These are phyloP conservation scores for Tachina lurida DNA, from an alignment of 2,888 invertebrate genomes.

Conservation along the genomic window DNA sequence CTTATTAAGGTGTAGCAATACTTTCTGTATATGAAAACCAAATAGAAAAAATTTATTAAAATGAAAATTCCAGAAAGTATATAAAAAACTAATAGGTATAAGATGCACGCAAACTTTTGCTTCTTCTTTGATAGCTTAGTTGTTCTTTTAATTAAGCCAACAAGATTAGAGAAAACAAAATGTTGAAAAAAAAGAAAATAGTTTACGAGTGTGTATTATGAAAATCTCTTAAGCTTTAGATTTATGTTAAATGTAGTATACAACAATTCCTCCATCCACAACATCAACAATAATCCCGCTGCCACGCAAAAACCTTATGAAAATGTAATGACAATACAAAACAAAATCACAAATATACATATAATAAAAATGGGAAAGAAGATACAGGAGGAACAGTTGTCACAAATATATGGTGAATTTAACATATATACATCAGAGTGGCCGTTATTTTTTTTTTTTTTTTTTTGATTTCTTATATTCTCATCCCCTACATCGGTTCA, in stretches of 20 bases:
- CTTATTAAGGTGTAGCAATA: conserved; percentile 54
- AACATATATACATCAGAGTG: no score
- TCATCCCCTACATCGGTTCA: no score
- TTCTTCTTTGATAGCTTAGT: conserved; percentile 17
- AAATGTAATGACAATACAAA: no score
- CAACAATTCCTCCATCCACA: conserved; percentile 15
- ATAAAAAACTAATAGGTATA: conserved; percentile 29
- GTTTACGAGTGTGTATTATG: conserved; percentile 37
- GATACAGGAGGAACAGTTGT: conserved; percentile 23
- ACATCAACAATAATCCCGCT: conserved; percentile 13
- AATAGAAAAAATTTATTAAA: conserved; percentile 1
- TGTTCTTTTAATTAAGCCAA: conserved; percentile 61
- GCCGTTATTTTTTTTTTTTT: no score
- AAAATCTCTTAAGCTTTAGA: conserved; percentile 58
- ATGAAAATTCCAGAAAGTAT: conserved; percentile 23
- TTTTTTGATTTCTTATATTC: no score
- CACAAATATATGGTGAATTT: conserved; percentile 20
- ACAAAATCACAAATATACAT: conserved; percentile 5
- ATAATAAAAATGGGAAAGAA: neutral
- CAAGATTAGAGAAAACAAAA: conserved; percentile 31
- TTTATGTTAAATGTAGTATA: conserved; percentile 32
- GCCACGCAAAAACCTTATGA: conserved; percentile 3
- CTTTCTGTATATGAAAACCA: conserved; percentile 38
- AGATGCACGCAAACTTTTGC: conserved; percentile 25
- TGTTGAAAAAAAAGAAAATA: neutral